Percentiles rank a stretch among this genome's conserved stretches.
phyloP scores from a whole-genome alignment of 2,888 invertebrate species.

The Leptopilina myrica region DNA sequence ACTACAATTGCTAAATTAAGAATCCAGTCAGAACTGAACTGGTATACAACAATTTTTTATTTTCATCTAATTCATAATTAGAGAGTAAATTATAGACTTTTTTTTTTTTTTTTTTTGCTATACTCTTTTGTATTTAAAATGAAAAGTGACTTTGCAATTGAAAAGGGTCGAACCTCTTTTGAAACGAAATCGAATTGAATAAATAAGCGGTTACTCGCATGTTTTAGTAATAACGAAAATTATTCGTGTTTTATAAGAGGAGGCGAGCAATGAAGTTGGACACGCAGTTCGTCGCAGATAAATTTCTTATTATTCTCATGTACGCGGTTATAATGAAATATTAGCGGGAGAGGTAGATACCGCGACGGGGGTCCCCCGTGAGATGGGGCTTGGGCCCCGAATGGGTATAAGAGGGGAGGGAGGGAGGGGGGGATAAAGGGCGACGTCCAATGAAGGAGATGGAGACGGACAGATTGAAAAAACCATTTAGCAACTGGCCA shows the following conservation, averaged over 20 bases:
- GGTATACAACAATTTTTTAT: too few relatives aligned
- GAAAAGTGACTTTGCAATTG: neutral
- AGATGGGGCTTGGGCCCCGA: slow-evolving; percentile 46
- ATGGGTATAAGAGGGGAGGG: slow-evolving; percentile 8
- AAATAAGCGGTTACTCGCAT: slow-evolving; percentile 39
- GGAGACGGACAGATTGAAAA: slow-evolving; percentile 72
- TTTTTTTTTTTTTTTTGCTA: too few relatives aligned
- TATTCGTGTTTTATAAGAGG: slow-evolving; percentile 48
- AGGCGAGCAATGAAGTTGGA: slow-evolving; percentile 33
- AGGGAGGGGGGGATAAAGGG: slow-evolving; percentile 20
- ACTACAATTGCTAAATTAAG: too few relatives aligned
- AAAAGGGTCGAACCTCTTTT: neutral
- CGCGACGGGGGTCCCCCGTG: slow-evolving; percentile 36
- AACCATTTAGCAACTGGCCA: slow-evolving; percentile 76
- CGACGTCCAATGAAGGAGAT: slow-evolving; percentile 54
- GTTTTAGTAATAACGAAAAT: slow-evolving; percentile 47
- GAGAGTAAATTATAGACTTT: too few relatives aligned
- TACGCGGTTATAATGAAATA: slow-evolving; percentile 75
- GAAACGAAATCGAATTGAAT: slow-evolving; percentile 32
- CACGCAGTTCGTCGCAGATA: slow-evolving; percentile 64
- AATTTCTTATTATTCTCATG: slow-evolving; percentile 75
- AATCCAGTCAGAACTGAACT: too few relatives aligned
- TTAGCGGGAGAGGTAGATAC: slow-evolving; percentile 63
- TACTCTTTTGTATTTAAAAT: neutral
- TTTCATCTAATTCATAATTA: too few relatives aligned